Conservation (phyloP, 64 coral and sea anemone genomes). For the Pachyseris speciosa region DNA sequence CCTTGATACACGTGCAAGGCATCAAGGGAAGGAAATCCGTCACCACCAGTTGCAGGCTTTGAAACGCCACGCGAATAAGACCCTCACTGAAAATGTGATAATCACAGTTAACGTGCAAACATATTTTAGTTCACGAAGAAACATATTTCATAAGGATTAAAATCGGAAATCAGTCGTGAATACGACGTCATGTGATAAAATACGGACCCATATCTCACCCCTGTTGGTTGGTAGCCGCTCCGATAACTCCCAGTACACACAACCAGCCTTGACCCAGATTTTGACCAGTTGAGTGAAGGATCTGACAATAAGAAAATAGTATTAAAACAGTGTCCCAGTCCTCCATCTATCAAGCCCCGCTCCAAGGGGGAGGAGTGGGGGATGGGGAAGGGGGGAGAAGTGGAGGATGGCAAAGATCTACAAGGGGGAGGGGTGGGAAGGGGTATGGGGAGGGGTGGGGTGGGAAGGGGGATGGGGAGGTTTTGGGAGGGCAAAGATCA, state of each 20-base stretch:
- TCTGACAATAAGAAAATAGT: conserved; percentile 48
- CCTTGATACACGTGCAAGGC: conserved; percentile 91
- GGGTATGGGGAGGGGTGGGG: too few species aligned
- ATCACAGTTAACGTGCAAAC: neutral
- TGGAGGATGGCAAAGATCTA: too few species aligned
- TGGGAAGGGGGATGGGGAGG: too few species aligned
- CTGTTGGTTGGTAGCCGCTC: conserved; percentile 94
- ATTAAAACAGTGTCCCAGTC: too few species aligned
- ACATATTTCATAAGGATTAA: too few species aligned
- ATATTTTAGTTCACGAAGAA: too few species aligned
- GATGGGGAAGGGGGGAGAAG: too few species aligned
- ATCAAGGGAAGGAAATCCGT: conserved; percentile 97
- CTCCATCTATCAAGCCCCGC: too few species aligned
- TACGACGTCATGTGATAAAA: neutral
- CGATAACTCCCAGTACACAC: conserved; percentile 88
- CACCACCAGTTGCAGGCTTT: conserved; percentile 95
- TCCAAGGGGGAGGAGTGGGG: too few species aligned
- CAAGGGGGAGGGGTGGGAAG: too few species aligned
- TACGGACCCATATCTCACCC: conserved; percentile 59
- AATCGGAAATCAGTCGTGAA: neutral
- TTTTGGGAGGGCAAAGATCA: too few species aligned
- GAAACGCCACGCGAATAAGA: conserved; percentile 94
- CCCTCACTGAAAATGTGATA: conserved; percentile 66
- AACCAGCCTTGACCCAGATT: conserved; percentile 94
- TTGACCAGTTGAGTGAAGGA: conserved; percentile 98